Evolutionary conservation across 2,113 vertebrate genomes (phyloP), one percentile per base, ranked within the genome.

Genomic region (Bubo scandiacus): DNA sequence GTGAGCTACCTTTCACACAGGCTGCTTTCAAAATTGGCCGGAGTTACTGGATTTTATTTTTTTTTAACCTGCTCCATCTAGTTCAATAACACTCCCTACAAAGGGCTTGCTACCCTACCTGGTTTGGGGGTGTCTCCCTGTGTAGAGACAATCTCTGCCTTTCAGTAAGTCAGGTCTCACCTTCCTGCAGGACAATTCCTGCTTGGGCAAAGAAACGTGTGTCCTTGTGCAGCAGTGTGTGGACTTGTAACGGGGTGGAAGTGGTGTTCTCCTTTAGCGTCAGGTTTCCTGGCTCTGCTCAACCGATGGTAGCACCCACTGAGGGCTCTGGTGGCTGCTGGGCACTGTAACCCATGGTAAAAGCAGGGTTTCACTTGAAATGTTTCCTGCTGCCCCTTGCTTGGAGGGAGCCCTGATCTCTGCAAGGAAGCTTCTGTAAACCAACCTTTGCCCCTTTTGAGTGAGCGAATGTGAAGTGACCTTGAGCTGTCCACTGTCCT

Each of bases 311-410:
- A 16, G 30, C 47, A 49, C 47, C 38, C 38, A 12, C n/a, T 32
- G 20, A 47, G 54, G 52, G 36, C 52, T 88, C 55, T 78, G 73
- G 36, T 89, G 61, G 32, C 34, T 2, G 0, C 0, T 1, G 27
- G 16, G n/a, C 49, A 71, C 30, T 9, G 8, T 29, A 18, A 16
- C 19, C 49, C 0, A 0, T 32, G 38, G 15, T 43, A 32, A 29
- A 58, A 73, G 29, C 29, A 29, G 40, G 12, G 3, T 49, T 55
- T 86, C 36, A 47, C 32, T 52, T 58, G 38, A 62, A 55, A 27
- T 22, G 8, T 66, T 81, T 52, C 9, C 58, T 82, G 54, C 38
- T 81, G 36, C 43, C 40, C 29, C 18, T 51, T 45, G 54, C 63
- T 88, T 74, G 49, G 26, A 72, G 9, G 20, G 51, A 51, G 66